Base-by-base conservation (phyloP, 2,888 invertebrate genomes). In the Xestia rhomboidea region DNA sequence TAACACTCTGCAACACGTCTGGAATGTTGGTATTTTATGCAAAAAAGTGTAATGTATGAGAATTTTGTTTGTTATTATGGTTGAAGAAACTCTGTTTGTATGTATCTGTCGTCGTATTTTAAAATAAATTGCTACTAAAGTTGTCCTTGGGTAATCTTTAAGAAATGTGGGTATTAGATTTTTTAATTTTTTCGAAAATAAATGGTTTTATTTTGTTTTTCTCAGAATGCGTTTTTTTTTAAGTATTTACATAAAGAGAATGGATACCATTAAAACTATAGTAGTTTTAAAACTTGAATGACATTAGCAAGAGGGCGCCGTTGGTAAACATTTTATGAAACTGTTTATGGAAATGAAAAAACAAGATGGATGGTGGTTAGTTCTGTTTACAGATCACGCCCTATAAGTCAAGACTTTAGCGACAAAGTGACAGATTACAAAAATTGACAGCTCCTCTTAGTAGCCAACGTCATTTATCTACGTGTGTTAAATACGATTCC, bases 61-160 rank as follows among this genome's bases (percentile, higher is more conserved):
- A 69, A 54, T 66, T 38, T 51, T 82, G 72, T 77, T 81, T 69
- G 51, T 69, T 77, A 38, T 69, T 51, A n/a, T 57, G 11, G 30
- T 5, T 8, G 21, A 18, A 38, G 71, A 73, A 81, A 41, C 15
- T n/a, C 41, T 68, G 68, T 64, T 81, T 68, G 54, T 41, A 27
- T 63, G 64, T 77, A 68, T 68, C 34, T 30, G 15, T 34, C 49
- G 18, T 49, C 18, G 41, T 49, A 66, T 63, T 81, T 81, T 49
- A 49, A 64, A 77, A 76, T 34, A 41, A 24, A 63, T 75, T 11
- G 67, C 18, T 30, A 24, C 41, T 57, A 15, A 51, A 38, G 2
- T 18, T 41, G 46, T 49, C 67, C 44, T 80, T 74, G 54, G 38
- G 27, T 38, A 51, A 34, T 63, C 4, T 63, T 46, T n/a, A 13